Percentiles rank a stretch among this genome's conserved stretches.
Conservation (phyloP, 2,888 invertebrate species). For the Eupithecia vulgata region DNA sequence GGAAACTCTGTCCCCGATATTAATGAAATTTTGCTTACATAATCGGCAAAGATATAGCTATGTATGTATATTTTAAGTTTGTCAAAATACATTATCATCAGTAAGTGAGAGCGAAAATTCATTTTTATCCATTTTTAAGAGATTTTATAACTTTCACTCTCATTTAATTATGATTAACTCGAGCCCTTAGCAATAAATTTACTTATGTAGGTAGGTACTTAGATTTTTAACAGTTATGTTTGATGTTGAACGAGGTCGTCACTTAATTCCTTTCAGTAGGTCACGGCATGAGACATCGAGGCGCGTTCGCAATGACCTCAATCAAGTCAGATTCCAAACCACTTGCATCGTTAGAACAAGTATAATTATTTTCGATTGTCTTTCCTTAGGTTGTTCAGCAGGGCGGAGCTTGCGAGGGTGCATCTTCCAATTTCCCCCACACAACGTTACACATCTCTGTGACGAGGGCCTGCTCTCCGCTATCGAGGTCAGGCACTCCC, state of each 20-base stretch:
- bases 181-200: constrained; percentile 50
- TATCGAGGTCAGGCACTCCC: constrained; percentile 87
- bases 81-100: no score
- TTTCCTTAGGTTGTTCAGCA: constrained; percentile 58
- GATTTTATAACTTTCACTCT: no score
- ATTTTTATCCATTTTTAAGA: no score
- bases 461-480: constrained; percentile 95
- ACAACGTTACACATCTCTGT: constrained; percentile 98
- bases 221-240: constrained; percentile 57
- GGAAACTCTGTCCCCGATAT: no score
- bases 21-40: no score
- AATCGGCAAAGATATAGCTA: no score
- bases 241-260: constrained; percentile 71
- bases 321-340: constrained; percentile 73
- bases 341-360: constrained; percentile 57
- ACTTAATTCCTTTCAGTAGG: constrained; percentile 70
- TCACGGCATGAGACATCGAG: constrained; percentile 70
- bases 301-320: constrained; percentile 71
- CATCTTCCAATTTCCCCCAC: constrained; percentile 95
- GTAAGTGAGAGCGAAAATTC: no score
- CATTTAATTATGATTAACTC: no score
- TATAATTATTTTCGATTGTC: constrained; percentile 57
- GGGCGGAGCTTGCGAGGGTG: constrained; percentile 85
- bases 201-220: constrained; percentile 15
- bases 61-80: no score